A percentile compares a stretch with the other conserved stretches of the same genome.
Conservation (phyloP, 2,113 vertebrate genomes). For the Galemys pyrenaicus region DNA sequence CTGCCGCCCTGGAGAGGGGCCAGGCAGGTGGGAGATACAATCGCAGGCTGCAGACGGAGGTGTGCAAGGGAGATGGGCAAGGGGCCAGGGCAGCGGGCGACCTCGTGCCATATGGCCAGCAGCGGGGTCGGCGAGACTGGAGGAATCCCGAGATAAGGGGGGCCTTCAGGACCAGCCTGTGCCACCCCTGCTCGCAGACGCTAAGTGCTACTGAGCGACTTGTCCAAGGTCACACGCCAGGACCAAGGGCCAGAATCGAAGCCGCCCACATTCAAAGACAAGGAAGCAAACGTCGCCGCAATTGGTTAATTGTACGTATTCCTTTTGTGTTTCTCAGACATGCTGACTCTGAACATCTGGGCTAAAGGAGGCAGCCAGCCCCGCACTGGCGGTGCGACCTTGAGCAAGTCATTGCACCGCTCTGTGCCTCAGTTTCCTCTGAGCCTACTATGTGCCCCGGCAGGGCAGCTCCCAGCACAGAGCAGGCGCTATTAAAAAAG, state of each 20-base stretch:
- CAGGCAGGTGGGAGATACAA: constrained; percentile 13
- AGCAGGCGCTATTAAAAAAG: neutral
- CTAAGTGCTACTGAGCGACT: neutral
- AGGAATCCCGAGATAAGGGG: neutral
- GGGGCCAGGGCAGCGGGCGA: neutral
- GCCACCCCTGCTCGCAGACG: neutral
- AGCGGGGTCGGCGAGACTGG: constrained; percentile 10
- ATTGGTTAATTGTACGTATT: neutral
- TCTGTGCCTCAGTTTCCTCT: constrained; percentile 11
- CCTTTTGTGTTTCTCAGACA: neutral
- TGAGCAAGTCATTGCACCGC: neutral
- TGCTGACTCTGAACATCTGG: neutral
- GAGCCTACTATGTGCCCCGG: neutral
- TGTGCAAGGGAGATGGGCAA: neutral
- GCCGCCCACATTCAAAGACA: neutral
- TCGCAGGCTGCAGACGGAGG: neutral
- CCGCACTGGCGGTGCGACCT: neutral
- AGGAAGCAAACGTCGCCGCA: neutral
- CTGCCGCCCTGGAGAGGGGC: neutral
- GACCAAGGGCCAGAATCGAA: neutral
- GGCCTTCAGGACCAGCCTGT: neutral
- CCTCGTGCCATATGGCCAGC: constrained; percentile 29
- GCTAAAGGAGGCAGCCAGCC: neutral
- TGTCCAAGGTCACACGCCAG: constrained; percentile 42
- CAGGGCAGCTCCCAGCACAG: neutral